These are phyloP conservation scores for Ridgeia piscesae DNA, from an alignment of 1,140 invertebrate species.

Conservation along the genomic window DNA sequence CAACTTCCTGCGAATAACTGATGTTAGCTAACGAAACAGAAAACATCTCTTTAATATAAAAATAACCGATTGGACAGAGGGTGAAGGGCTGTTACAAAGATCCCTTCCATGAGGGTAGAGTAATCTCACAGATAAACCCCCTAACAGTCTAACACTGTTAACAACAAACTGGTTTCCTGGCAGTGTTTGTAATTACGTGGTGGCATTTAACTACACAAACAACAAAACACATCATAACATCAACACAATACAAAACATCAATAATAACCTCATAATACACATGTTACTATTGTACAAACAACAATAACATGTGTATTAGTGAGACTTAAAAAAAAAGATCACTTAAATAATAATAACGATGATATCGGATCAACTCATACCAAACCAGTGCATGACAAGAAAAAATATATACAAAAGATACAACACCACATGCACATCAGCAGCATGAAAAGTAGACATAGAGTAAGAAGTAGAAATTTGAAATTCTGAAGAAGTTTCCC, in stretches of 20 bases:
- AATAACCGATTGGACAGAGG: not conserved
- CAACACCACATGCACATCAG: not conserved
- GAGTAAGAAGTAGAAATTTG: not conserved
- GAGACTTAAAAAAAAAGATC: not conserved
- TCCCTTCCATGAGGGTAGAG: not conserved
- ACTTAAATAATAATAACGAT: not conserved
- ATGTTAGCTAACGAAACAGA: too few relatives aligned
- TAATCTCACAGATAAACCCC: not conserved
- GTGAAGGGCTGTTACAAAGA: not conserved
- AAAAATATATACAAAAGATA: not conserved
- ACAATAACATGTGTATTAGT: not conserved
- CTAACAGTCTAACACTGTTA: not conserved
- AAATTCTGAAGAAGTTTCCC: not conserved
- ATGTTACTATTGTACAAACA: not conserved
- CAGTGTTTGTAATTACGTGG: not conserved
- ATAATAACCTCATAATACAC: not conserved
- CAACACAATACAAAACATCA: not conserved
- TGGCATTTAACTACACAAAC: not conserved
- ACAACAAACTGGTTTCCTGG: not conserved
- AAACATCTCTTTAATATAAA: too few relatives aligned
- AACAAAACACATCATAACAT: conserved; percentile 1
- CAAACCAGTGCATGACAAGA: not conserved
- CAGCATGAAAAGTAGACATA: not conserved
- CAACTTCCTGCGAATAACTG: too few relatives aligned
- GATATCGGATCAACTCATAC: not conserved